Base-by-base conservation (phyloP, 2,797 vertebrate genomes). In the Dipus sagitta region DNA sequence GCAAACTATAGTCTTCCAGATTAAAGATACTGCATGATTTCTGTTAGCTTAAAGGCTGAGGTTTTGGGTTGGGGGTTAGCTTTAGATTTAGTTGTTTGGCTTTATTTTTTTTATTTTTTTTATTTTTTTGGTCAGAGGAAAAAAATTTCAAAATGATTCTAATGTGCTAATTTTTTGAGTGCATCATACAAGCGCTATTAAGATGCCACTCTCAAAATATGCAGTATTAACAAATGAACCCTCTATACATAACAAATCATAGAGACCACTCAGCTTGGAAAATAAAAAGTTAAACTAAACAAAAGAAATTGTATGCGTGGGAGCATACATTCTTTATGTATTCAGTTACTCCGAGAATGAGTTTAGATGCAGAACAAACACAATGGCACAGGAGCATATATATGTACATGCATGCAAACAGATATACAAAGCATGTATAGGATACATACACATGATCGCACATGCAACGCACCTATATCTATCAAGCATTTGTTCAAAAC, bases 161-260 rank as follows among this genome's bases (percentile, higher is more conserved):
- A 96, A 97, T 93, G 91, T 91, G 54, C 76, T 88, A 64, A 96
- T 95, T 97, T 97, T 97, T 96, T 90, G 77, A 97, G 97, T 92
- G 92, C 89, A 96, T 85, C 60, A 74, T 65, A 94, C 92, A 97
- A 97, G 97, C 92, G 95, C 96, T 93, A 96, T 60, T 95, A 81
- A 95, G 71, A 23, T 28, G 95, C 90, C 95, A 96, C 92, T 95
- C 91, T 97, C 90, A 64, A 97, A 98, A 96, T 95, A 90, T 71
- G 93, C 89, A 88, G 62, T 0, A 91, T 28, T 76, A 91, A 86
- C 72, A 90, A 94, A 95, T 70, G 89, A 95, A 96, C 87, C 90
- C 20, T 87, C 96, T 74, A 80, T 17, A 86, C 90, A 86, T 78
- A 96, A 92, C 83, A 95, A 97, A 96, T 52, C 64, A 47, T 24